Conservation (phyloP, 2,113 vertebrate genomes). For the Atlantisia rogersi region DNA sequence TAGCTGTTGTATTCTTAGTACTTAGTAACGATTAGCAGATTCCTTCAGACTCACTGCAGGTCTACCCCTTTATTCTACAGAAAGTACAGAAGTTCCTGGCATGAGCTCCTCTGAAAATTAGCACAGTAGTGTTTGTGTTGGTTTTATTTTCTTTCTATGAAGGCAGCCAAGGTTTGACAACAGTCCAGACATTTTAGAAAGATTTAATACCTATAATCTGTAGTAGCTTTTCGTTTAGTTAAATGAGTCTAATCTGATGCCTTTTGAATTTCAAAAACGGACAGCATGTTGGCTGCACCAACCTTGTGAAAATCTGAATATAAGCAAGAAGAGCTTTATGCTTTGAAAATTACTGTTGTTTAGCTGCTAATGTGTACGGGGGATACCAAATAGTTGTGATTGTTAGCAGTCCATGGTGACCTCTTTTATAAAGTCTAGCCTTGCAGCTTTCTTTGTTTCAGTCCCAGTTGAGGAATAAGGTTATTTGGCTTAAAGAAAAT, state of each 20-base stretch:
- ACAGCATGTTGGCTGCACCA: neutral
- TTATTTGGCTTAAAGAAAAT: neutral
- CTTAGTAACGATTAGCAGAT: neutral
- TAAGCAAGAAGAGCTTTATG: neutral
- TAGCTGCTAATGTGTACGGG: neutral
- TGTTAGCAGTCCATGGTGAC: neutral
- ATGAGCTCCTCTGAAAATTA: neutral
- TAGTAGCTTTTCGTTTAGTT: neutral
- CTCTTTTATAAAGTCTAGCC: neutral
- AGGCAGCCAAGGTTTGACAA: neutral
- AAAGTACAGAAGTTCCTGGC: neutral
- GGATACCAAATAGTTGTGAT: neutral
- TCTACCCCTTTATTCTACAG: accelerated
- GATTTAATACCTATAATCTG: neutral
- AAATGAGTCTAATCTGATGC: neutral
- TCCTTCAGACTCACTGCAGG: neutral
- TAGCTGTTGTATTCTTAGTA: neutral
- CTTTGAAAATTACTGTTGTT: neutral
- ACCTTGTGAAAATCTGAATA: neutral
- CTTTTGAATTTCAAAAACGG: neutral
- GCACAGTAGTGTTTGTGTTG: neutral
- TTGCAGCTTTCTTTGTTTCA: neutral
- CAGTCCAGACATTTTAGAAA: neutral
- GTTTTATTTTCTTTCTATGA: neutral
- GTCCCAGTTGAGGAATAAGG: neutral